phyloP scores from a whole-genome alignment of 2,797 vertebrate genomes.

The Microhierax caerulescens region DNA sequence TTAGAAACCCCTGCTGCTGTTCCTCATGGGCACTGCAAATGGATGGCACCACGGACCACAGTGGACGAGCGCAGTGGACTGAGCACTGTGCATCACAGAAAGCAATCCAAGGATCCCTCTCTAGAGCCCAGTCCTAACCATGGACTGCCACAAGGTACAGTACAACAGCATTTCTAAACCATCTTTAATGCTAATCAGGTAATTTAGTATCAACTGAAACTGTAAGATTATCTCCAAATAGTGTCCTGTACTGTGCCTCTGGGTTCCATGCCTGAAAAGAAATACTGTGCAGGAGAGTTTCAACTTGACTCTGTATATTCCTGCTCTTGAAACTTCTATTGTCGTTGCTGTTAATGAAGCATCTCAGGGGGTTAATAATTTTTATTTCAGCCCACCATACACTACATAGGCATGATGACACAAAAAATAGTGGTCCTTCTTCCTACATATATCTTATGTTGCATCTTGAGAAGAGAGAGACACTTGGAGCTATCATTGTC shows the following conservation, averaged over 20 bases:
- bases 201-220: not conserved
- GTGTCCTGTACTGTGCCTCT: not conserved
- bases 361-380: not conserved
- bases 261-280: not conserved
- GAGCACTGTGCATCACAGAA: not conserved
- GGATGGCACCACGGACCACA: rapidly evolving
- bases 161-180: not conserved
- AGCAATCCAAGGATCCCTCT: not conserved
- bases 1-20: not conserved
- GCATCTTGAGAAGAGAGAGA: not conserved
- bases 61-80: rapidly evolving
- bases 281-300: rapidly evolving
- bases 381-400: not conserved
- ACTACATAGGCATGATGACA: not conserved
- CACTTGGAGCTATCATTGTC: not conserved
- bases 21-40: not conserved
- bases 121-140: not conserved
- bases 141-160: not conserved
- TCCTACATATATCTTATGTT: not conserved
- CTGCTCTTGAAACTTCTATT: not conserved
- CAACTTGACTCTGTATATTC: too few relatives aligned
- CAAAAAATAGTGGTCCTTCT: not conserved
- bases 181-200: not conserved
- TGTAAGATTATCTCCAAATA: not conserved
- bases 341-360: not conserved